Conservation (phyloP, 2,113 vertebrate genomes). For the Pseudorhombus dupliciocellatus region DNA sequence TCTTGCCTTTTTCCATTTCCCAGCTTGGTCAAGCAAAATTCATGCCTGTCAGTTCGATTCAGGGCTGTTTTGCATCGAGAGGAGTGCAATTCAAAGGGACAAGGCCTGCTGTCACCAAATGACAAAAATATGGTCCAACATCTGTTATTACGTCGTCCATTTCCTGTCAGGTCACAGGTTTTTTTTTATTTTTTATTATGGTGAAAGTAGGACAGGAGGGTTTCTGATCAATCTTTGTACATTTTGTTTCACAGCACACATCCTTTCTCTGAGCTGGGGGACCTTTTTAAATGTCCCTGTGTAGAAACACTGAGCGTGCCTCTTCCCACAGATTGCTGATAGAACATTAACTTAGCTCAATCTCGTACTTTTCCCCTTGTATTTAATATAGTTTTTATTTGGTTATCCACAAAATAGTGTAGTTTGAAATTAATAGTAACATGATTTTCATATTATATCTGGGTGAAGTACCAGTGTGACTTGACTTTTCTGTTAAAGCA, state of each 20-base stretch:
- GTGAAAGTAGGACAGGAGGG: conserved; percentile 36
- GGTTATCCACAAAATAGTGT: too few relatives aligned
- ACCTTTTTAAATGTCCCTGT: too few relatives aligned
- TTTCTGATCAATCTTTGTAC: conserved; percentile 7
- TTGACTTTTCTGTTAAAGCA: not conserved
- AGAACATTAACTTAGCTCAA: too few relatives aligned
- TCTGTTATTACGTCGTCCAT: conserved; percentile 58
- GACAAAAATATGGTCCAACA: conserved; percentile 50
- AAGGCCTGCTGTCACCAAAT: conserved; percentile 48
- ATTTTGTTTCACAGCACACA: conserved; percentile 12
- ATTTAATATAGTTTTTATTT: too few relatives aligned
- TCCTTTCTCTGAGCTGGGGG: not conserved
- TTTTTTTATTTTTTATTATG: conserved; percentile 5
- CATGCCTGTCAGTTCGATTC: conserved; percentile 43
- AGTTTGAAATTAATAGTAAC: too few relatives aligned
- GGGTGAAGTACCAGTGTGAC: not conserved
- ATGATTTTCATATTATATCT: too few relatives aligned
- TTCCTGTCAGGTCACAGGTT: conserved; percentile 40
- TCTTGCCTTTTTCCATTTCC: conserved; percentile 36
- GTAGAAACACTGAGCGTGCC: too few relatives aligned
- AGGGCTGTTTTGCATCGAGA: conserved; percentile 27
- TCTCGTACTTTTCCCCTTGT: too few relatives aligned
- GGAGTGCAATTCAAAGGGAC: conserved; percentile 44
- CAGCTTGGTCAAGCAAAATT: conserved; percentile 31
- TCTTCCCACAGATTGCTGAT: too few relatives aligned